Conservation (phyloP, 2,888 invertebrate genomes). For the Leptura quadrifasciata region DNA sequence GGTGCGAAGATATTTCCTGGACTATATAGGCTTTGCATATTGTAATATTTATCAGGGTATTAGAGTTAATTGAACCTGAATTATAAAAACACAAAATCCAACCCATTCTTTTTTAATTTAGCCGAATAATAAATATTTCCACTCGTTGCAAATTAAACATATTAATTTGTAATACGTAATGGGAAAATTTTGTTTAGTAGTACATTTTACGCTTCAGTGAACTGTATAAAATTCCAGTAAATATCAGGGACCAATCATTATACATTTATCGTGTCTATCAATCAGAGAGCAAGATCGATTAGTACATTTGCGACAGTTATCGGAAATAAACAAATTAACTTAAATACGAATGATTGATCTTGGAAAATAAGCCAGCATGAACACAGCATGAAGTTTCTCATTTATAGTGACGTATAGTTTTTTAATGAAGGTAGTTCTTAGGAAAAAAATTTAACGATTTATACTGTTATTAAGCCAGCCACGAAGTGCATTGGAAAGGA, state of each 20-base stretch:
- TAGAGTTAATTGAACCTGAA: no score
- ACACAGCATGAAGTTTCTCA: background rate
- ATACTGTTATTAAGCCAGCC: no score
- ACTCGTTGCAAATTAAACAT: background rate
- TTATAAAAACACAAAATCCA: background rate
- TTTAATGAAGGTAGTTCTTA: no score
- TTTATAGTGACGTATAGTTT: background rate
- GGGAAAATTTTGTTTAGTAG: background rate
- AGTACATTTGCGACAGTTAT: background rate
- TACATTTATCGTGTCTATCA: conserved; percentile 5
- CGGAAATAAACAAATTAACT: conserved; percentile 19
- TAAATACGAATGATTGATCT: background rate
- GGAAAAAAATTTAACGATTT: no score
- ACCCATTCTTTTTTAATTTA: background rate
- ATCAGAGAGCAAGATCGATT: background rate
- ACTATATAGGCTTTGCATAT: no score
- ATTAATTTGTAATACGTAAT: conserved; percentile 3
- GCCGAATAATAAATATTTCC: background rate
- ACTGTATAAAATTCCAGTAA: background rate
- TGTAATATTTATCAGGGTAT: no score
- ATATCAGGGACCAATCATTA: background rate
- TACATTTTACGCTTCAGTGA: conserved; percentile 4
- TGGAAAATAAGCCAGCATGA: background rate
- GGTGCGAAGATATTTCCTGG: no score
- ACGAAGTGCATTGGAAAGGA: no score